A percentile compares a stretch with the other conserved stretches of the same genome.
These are phyloP conservation scores for Lateolabrax maculatus DNA, from an alignment of 2,797 vertebrate species.

Conservation along the genomic window DNA sequence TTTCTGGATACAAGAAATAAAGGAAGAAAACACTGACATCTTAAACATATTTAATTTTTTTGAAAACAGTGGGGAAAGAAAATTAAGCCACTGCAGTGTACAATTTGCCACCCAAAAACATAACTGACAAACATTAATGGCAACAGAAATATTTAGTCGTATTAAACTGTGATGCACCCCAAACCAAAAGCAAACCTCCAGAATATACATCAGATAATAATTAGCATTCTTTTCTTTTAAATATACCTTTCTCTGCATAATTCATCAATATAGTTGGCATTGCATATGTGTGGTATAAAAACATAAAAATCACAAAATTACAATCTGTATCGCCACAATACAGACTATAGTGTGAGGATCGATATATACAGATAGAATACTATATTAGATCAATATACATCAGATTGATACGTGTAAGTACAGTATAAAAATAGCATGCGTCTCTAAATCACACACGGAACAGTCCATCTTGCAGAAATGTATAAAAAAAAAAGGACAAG, in stretches of 20 bases:
- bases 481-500: constrained; percentile 47
- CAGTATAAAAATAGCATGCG: constrained; percentile 83
- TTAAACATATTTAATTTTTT: constrained; percentile 59
- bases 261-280: constrained; percentile 51
- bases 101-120: constrained; percentile 26
- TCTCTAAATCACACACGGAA: constrained; percentile 64
- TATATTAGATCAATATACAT: constrained; percentile 64
- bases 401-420: constrained; percentile 40
- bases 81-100: constrained; percentile 40
- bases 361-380: constrained; percentile 59
- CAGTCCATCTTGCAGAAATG: constrained; percentile 53
- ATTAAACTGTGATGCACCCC: constrained; percentile 41
- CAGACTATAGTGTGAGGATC: constrained; percentile 47
- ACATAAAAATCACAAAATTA: constrained; percentile 73
- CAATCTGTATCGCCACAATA: constrained; percentile 54
- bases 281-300: constrained; percentile 79
- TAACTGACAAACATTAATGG: constrained; percentile 21
- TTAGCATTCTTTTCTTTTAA: constrained; percentile 60
- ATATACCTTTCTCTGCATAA: constrained; percentile 57
- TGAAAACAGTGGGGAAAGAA: constrained; percentile 36
- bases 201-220: constrained; percentile 50
- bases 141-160: constrained; percentile 36
- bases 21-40: neutral
- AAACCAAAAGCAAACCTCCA: constrained; percentile 55
- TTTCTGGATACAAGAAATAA: neutral